Percentiles rank a stretch among this genome's conserved stretches.
Conservation (phyloP, 2,888 invertebrate genomes). For the Junonia oenone region DNA sequence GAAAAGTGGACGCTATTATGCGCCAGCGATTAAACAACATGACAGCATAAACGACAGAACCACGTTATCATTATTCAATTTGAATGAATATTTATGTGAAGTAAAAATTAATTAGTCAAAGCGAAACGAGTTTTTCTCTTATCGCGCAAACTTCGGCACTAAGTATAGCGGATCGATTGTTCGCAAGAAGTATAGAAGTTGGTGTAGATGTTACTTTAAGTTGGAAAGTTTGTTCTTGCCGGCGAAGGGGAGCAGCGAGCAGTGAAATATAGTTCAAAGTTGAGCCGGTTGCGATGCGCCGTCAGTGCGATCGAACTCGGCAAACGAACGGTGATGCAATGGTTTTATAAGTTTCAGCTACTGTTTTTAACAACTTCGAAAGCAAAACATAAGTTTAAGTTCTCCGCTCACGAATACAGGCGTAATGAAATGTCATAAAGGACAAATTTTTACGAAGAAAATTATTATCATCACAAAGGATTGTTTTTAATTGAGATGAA, state of each 20-base stretch:
- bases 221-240: constrained; percentile 18
- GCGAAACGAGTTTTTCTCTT: constrained; percentile 8
- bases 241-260: constrained; percentile 42
- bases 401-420: neutral
- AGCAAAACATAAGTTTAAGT: neutral
- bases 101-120: constrained; percentile 9
- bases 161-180: constrained; percentile 17
- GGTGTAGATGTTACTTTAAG: constrained; percentile 17
- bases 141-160: constrained; percentile 1
- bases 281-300: constrained; percentile 39
- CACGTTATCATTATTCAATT: neutral
- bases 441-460: too few species aligned
- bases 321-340: constrained; percentile 33
- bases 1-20: neutral
- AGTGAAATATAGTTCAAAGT: constrained; percentile 64
- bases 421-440: too few species aligned
- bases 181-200: constrained; percentile 15
- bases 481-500: too few species aligned
- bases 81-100: neutral
- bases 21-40: neutral
- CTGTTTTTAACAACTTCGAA: neutral
- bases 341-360: constrained; percentile 18
- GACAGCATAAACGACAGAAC: neutral
- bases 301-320: constrained; percentile 22
- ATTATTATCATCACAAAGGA: too few species aligned